Evolutionary conservation across 2,113 vertebrate species (phyloP).

Genomic region (Symphodus melops): DNA sequence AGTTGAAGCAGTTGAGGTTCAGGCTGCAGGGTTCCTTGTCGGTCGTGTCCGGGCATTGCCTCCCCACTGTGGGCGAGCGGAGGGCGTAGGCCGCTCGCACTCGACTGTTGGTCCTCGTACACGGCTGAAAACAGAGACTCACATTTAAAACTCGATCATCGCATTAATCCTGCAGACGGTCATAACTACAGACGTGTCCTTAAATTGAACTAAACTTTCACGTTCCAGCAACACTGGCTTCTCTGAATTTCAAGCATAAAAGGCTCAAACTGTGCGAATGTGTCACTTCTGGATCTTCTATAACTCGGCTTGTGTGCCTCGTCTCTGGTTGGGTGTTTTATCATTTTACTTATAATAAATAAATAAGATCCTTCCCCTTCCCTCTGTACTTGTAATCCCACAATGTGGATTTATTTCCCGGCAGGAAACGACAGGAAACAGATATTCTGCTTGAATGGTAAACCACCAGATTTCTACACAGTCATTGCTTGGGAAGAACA

Average conservation of each 20-base stretch:
- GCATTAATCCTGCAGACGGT: too few relatives aligned
- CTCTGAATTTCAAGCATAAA: slow-evolving; percentile 16
- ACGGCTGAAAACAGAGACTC: slow-evolving; percentile 86
- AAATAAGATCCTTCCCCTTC: neutral
- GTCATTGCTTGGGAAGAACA: slow-evolving; percentile 33
- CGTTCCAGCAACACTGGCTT: slow-evolving; percentile 9
- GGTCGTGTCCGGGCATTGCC: slow-evolving; percentile 85
- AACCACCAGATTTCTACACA: slow-evolving; percentile 38
- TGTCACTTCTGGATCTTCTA: slow-evolving; percentile 14
- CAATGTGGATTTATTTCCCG: slow-evolving; percentile 27
- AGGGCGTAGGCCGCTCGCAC: slow-evolving; percentile 86
- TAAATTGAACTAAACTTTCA: slow-evolving; percentile 9
- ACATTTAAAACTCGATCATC: too few relatives aligned
- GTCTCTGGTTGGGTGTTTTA: slow-evolving; percentile 1
- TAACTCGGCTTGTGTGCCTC: neutral
- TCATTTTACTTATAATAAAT: slow-evolving; percentile 17
- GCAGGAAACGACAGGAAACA: slow-evolving; percentile 25
- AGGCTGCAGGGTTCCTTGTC: slow-evolving; percentile 90
- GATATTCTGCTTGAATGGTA: slow-evolving; percentile 33
- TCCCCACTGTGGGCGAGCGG: slow-evolving; percentile 87
- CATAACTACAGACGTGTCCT: slow-evolving; percentile 16
- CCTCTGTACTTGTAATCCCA: slow-evolving; percentile 28
- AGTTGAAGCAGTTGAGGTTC: slow-evolving; percentile 97
- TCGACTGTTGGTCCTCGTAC: slow-evolving; percentile 86
- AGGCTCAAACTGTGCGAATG: slow-evolving; percentile 12